Conservation (phyloP, 2,113 vertebrate species). For the Probosciger aterrimus region DNA sequence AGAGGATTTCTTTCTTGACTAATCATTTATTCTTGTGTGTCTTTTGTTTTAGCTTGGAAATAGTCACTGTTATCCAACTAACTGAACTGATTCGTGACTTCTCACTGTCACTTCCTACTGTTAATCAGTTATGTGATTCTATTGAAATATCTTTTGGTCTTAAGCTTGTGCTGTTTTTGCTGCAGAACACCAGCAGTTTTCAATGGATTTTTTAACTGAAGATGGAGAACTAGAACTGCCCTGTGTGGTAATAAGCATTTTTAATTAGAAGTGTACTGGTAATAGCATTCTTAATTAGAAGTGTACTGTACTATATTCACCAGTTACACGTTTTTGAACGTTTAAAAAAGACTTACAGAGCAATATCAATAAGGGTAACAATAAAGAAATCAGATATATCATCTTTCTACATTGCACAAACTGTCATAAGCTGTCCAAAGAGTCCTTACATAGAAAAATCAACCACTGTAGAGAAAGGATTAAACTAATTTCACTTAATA, state of each 20-base stretch:
- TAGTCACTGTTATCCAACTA: not conserved
- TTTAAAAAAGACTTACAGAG: not conserved
- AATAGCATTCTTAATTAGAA: not conserved
- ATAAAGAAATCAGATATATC: not conserved
- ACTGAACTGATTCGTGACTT: not conserved
- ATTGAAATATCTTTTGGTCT: not conserved
- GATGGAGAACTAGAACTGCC: not conserved
- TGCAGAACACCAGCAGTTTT: not conserved
- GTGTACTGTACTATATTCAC: not conserved
- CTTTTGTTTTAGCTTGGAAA: constrained; percentile 6
- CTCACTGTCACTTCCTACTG: not conserved
- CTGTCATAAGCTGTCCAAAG: not conserved
- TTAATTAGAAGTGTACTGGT: not conserved
- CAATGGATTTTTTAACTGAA: not conserved
- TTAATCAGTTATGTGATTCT: not conserved
- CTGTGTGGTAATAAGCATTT: not conserved
- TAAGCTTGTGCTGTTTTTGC: not conserved
- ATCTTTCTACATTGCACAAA: not conserved
- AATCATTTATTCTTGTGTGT: not conserved
- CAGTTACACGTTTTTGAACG: not conserved
- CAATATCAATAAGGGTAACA: not conserved
- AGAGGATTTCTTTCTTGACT: not conserved
- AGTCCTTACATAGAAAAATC: not conserved
- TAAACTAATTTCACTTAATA: not conserved
- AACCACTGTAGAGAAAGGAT: not conserved